Base-by-base conservation (phyloP, 2,888 invertebrate genomes). In the Lepidocyrtinus sp. region DNA sequence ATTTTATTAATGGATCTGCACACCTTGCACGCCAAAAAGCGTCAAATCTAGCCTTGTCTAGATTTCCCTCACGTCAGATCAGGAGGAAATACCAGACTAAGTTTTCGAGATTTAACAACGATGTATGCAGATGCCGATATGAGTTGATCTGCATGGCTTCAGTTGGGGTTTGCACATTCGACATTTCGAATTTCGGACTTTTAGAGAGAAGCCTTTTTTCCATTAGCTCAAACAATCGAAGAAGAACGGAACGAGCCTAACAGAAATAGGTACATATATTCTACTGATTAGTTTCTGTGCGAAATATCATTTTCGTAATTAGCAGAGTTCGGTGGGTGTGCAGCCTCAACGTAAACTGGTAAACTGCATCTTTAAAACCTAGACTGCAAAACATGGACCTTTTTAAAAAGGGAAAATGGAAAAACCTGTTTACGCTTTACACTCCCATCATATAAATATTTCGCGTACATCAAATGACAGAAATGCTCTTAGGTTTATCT, bases 371-470 rank as follows among this genome's bases (percentile, higher is more conserved):
- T 36, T 36, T 7, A 36, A 5, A 7, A 36, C 36, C 36, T 36
- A 36, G 12, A 36, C 5, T 12, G 12, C 12, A 36, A 36, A 5
- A 36, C 36, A 7, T 36, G 63, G 61, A 62, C 27, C 61, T 64
- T 70, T 62, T 70, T 55, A 55, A 55, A 75, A 69, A 70, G 27
- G 17, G 63, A 69, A 46, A 75, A 26, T 22, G 46, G n/a, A 64
- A 70, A 76, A 76, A 76, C 76, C 70, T 64, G 76, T 76, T 76
- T 69, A n/a, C n/a, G n/a, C n/a, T 70, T 70, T 26, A 61, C 22
- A 55, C 25, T 36, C 12, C 36, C 5, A 12, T 12, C 36, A 36
- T 36, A 36, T 36, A 36, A 36, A 36, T 36, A 36, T 36, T 36
- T 36, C 5, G 5, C 12, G 36, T 12, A 36, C 5, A 12, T 36